Evolutionary conservation across 2,888 invertebrate genomes (phyloP).

Genomic region (Tridacna crocea): DNA sequence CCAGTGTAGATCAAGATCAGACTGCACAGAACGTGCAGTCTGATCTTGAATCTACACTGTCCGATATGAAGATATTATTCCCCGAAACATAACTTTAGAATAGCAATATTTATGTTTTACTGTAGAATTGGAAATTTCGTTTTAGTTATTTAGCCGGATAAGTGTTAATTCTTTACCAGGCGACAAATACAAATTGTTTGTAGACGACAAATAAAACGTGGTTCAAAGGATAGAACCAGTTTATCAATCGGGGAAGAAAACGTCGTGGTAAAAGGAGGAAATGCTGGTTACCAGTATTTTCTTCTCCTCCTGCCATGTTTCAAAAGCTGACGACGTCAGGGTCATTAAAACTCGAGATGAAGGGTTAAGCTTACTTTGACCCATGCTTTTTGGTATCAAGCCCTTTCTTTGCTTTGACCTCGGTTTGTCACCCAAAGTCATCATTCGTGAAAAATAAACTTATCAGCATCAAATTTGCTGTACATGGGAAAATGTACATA

Average conservation of each 20-base stretch:
- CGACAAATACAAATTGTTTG: no score
- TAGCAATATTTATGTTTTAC: no score
- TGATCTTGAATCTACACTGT: no score
- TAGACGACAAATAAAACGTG: no score
- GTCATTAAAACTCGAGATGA: background rate
- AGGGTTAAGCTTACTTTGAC: background rate
- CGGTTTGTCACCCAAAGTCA: background rate
- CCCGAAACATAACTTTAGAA: no score
- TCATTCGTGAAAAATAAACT: background rate
- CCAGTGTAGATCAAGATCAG: no score
- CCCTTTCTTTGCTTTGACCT: background rate
- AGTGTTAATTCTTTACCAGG: no score
- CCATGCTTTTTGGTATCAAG: background rate
- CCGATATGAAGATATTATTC: no score
- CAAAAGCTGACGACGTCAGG: background rate
- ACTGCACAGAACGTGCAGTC: no score
- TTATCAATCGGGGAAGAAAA: background rate
- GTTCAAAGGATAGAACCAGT: no score
- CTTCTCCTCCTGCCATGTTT: background rate
- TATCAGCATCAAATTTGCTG: background rate
- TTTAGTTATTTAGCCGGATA: no score
- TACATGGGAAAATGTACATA: background rate
- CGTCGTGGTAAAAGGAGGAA: background rate
- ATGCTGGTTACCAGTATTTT: background rate
- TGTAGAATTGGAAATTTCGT: no score